These are phyloP conservation scores for Drosophila azteca DNA, from an alignment of 1,140 invertebrate genomes.

Conservation along the genomic window DNA sequence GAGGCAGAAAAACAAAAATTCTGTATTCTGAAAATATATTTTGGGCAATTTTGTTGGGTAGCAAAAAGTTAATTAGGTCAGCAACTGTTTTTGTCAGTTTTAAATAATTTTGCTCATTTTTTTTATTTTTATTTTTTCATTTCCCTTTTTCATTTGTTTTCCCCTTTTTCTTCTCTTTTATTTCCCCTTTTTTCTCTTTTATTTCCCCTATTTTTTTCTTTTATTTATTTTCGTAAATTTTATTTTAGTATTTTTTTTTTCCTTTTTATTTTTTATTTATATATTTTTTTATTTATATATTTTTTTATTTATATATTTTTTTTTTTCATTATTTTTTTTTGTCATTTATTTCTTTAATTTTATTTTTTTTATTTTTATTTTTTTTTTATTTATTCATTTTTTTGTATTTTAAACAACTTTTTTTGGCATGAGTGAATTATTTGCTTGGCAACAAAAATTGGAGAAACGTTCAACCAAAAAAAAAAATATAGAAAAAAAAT, in stretches of 20 bases:
- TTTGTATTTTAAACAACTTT: constrained; percentile 60
- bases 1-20: constrained; percentile 16
- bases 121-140: constrained; percentile 3
- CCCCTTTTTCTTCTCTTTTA: too few species aligned
- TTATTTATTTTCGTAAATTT: too few species aligned
- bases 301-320: too few species aligned
- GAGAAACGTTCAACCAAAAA: constrained; percentile 32
- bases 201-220: constrained; percentile 7
- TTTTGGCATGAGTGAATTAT: constrained; percentile 16
- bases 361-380: too few species aligned
- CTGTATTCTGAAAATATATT: constrained; percentile 33
- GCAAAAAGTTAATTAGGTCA: constrained; percentile 72
- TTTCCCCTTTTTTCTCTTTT: constrained; percentile 80
- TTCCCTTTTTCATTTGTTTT: constrained; percentile 6
- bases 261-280: too few species aligned
- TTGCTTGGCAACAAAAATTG: constrained; percentile 54
- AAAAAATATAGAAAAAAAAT: constrained; percentile 6
- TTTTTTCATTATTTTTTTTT: too few species aligned
- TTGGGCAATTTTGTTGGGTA: constrained; percentile 29
- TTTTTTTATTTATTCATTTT: constrained; percentile 13
- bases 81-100: constrained; percentile 78
- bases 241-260: too few species aligned
- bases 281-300: too few species aligned
- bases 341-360: constrained; percentile 52
- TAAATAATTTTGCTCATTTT: constrained; percentile 50